phyloP scores from a whole-genome alignment of 1,140 invertebrate genomes.

The Drosophila gunungcola region DNA sequence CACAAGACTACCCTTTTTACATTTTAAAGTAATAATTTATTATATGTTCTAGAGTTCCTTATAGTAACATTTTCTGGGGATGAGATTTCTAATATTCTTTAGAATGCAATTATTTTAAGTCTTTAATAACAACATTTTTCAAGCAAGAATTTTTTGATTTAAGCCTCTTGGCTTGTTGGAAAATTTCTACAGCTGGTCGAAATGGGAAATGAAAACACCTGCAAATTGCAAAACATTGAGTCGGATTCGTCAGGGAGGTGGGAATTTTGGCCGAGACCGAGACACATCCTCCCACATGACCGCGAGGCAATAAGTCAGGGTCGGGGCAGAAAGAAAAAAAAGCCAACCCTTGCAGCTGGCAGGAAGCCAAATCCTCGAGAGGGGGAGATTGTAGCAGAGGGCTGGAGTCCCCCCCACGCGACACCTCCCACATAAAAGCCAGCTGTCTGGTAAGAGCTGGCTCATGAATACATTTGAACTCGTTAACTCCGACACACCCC shows the following conservation, averaged over 20 bases:
- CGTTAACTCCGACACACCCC: conserved; percentile 76
- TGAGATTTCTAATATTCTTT: no score
- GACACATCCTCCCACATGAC: conserved; percentile 24
- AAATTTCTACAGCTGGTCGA: conserved; percentile 69
- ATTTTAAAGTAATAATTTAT: no score
- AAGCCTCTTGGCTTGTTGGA: conserved; percentile 1
- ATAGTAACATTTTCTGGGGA: no score
- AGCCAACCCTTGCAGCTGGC: conserved; percentile 58
- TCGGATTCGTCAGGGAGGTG: conserved; percentile 60
- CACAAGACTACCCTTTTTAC: no score
- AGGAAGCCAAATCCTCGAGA: conserved; percentile 52
- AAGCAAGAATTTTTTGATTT: conserved; percentile 20
- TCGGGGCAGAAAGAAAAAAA: conserved; percentile 8
- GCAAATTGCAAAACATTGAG: conserved; percentile 78
- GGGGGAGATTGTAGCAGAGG: conserved; percentile 3
- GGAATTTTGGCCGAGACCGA: not conserved
- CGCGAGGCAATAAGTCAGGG: conserved; percentile 71
- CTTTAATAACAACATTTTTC: not conserved
- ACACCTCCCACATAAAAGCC: conserved; percentile 43
- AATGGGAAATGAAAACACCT: conserved; percentile 67
- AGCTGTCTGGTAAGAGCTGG: conserved; percentile 69
- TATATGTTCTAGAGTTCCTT: no score
- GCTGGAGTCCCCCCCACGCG: conserved; percentile 23
- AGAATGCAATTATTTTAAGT: no score
- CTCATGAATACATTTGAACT: conserved; percentile 84